A percentile compares a stretch with the other conserved stretches of the same genome.
Conservation (phyloP, 2,797 vertebrate species). For the Rhabdomys pumilio region DNA sequence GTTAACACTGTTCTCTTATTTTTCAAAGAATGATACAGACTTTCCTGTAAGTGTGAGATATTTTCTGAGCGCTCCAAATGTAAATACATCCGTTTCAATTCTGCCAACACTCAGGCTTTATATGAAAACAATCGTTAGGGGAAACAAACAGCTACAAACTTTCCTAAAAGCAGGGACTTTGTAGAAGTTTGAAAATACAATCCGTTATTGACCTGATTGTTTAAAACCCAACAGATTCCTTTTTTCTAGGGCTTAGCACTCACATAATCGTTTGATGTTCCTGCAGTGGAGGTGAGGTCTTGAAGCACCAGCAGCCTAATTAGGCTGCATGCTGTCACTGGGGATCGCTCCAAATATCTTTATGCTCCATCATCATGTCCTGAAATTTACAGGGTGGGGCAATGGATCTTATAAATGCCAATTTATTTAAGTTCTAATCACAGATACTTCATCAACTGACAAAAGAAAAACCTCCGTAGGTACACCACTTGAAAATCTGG, state of each 20-base stretch:
- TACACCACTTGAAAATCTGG: constrained; percentile 89
- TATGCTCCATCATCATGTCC: constrained; percentile 79
- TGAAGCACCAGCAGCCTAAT: constrained; percentile 85
- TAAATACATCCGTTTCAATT: neutral
- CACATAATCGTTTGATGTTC: constrained; percentile 86
- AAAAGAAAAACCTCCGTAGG: constrained; percentile 90
- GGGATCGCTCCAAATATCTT: constrained; percentile 81
- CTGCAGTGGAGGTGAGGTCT: constrained; percentile 83
- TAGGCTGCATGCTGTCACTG: constrained; percentile 81
- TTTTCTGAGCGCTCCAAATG: neutral
- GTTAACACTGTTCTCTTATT: neutral
- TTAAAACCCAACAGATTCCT: constrained; percentile 82
- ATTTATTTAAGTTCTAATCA: constrained; percentile 89
- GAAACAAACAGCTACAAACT: constrained; percentile 61
- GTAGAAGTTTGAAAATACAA: constrained; percentile 81
- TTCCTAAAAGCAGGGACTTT: constrained; percentile 66
- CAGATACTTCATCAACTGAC: constrained; percentile 89
- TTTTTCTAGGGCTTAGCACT: constrained; percentile 84
- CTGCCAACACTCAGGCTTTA: neutral
- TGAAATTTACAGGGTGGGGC: constrained; percentile 84
- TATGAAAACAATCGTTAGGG: neutral
- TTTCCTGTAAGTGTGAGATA: neutral
- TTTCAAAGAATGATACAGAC: neutral
- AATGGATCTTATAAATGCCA: constrained; percentile 87
- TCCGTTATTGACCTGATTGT: constrained; percentile 86